Base-by-base conservation (phyloP, 2,888 invertebrate species). In the Ormyrus thymus region DNA sequence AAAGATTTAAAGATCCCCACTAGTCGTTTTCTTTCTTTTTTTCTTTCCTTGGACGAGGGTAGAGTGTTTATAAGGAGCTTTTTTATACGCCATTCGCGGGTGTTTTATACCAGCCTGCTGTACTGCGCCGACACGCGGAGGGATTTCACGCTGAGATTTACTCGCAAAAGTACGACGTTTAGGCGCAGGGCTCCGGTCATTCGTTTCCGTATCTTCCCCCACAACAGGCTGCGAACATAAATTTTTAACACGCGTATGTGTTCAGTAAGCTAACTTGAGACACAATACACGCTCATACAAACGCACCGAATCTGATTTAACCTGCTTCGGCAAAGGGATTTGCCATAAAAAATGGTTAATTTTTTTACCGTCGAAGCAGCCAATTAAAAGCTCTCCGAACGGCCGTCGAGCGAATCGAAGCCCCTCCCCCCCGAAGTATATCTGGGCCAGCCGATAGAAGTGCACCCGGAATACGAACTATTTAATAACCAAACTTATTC, bases 401-500 rank as follows among this genome's bases (percentile, higher is more conserved):
- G 29, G 29, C 29, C 29, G n/a, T n/a, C 29, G 1, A 29, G 29
- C 29, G 4, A 29, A 29, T 29, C 4, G 4, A 29, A 29, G 29
- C 4, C 29, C 3, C 29, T 29, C 29, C 29, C 29, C 4, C 29
- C 29, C 29, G 29, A 29, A 29, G 29, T 29, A 29, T 29, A 29
- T 29, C 1, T 29, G 29, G 29, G 4, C 29, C 29, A 29, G 29
- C 29, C 29, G 29, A 29, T 4, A 29, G 29, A 29, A 29, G 29
- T 10, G 6, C 56, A 10, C 56, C n/a, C 15, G 13, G 7, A 45
- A 11, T 66, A 29, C 83, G 82, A 84, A 84, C 82, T 84, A 84
- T 85, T 86, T 86, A 86, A 86, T 86, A 86, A 87, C 82, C 82
- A 85, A 86, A 87, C 84, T 86, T 86, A 84, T 86, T 85, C 85